Conservation (phyloP, 92 coral and sea anemone genomes). For the Porites rus region DNA sequence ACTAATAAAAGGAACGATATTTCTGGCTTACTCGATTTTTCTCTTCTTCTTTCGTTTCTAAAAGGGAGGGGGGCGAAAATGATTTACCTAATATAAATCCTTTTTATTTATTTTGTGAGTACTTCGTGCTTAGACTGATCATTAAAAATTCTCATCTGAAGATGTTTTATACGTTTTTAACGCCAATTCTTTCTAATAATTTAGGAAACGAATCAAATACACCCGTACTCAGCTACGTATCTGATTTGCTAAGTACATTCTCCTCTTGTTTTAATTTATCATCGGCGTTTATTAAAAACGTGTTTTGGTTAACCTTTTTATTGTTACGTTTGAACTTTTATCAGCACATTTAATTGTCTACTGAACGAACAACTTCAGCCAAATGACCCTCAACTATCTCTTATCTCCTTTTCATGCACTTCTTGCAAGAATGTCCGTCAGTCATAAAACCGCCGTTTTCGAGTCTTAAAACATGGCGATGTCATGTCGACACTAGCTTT, state of each 20-base stretch:
- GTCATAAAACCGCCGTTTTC: no score
- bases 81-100: not conserved
- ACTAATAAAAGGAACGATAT: not conserved
- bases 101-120: no score
- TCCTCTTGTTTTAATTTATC: not conserved
- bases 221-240: not conserved
- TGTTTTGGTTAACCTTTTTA: not conserved
- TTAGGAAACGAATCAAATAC: not conserved
- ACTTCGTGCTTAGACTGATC: no score
- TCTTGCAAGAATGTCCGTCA: not conserved
- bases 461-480: no score
- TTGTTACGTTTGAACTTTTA: not conserved
- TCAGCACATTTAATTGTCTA: constrained; percentile 4
- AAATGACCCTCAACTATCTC: not conserved
- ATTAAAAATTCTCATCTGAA: no score
- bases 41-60: not conserved
- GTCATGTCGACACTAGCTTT: no score
- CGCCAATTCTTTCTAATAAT: not conserved
- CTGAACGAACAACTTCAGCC: not conserved
- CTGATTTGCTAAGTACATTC: not conserved
- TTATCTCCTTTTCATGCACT: not conserved
- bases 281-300: constrained; percentile 11
- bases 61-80: not conserved
- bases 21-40: not conserved
- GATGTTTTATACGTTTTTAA: not conserved